phyloP scores from a whole-genome alignment of 2,888 invertebrate genomes.

The Phortica okadai region DNA sequence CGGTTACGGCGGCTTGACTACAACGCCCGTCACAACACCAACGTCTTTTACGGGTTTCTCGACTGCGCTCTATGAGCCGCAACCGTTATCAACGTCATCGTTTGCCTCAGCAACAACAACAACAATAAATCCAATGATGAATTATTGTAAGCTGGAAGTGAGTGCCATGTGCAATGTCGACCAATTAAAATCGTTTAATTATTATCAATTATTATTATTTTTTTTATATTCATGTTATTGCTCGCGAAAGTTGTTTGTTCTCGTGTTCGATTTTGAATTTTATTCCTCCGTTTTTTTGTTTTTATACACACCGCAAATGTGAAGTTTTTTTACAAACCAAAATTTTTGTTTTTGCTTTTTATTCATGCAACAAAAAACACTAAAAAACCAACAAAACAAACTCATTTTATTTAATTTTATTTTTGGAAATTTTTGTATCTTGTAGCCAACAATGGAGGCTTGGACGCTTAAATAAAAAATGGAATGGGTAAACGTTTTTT shows the following conservation, averaged over 20 bases:
- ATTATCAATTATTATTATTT: constrained; percentile 21
- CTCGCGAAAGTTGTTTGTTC: background rate
- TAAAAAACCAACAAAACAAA: constrained; percentile 42
- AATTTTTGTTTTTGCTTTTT: constrained; percentile 30
- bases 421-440: constrained; percentile 61
- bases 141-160: constrained; percentile 71
- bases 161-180: constrained; percentile 42
- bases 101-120: background rate
- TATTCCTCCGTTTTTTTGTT: constrained; percentile 30
- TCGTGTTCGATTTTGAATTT: background rate
- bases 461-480: constrained; percentile 77
- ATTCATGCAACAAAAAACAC: constrained; percentile 26
- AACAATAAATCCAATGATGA: constrained; percentile 16
- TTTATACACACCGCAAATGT: constrained; percentile 20
- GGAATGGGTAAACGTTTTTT: constrained; percentile 37
- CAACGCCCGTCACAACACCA: too few relatives aligned
- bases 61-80: background rate
- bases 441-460: constrained; percentile 77
- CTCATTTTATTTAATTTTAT: constrained; percentile 61
- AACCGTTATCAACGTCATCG: background rate
- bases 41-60: too few relatives aligned
- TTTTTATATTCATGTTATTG: constrained; percentile 13
- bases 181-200: background rate
- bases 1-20: too few relatives aligned
- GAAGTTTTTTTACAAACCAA: constrained; percentile 29